Evolutionary conservation across 2,113 vertebrate genomes (phyloP).

Genomic region (Sterna hirundo): DNA sequence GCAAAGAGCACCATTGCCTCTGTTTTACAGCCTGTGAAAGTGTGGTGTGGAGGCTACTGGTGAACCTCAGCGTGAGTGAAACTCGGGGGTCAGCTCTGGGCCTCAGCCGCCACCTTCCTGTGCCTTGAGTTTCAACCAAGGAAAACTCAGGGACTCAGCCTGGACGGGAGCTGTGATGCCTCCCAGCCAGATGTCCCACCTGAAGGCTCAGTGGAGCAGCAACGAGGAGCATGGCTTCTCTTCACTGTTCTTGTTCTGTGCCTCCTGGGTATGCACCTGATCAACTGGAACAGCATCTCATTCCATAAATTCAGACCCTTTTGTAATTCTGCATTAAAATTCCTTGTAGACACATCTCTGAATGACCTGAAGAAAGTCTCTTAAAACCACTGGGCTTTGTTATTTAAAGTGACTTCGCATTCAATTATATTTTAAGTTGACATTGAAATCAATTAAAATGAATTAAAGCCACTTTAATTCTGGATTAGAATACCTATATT

Average conservation of each 20-base stretch:
- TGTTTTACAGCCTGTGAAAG: not conserved
- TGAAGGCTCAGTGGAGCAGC: not conserved
- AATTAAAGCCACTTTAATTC: not conserved
- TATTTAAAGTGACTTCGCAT: not conserved
- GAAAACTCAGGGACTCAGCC: not conserved
- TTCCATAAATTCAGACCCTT: not conserved
- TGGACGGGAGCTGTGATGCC: not conserved
- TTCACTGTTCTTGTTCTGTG: not conserved
- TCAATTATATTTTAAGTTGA: not conserved
- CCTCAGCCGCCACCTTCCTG: not conserved
- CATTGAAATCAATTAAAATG: not conserved
- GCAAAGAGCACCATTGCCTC: not conserved
- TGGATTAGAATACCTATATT: not conserved
- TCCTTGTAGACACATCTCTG: not conserved
- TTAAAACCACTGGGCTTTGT: not conserved
- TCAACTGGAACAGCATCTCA: not conserved
- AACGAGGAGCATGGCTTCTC: fast-evolving
- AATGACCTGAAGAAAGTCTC: not conserved
- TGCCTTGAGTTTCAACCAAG: not conserved
- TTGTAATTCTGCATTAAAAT: not conserved
- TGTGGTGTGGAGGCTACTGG: not conserved
- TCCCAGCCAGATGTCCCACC: not conserved
- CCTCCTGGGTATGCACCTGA: not conserved
- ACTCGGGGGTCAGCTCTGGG: not conserved
- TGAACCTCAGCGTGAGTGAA: not conserved